Evolutionary conservation across 1,140 invertebrate species (phyloP).

Genomic region (Bombus ignitus): DNA sequence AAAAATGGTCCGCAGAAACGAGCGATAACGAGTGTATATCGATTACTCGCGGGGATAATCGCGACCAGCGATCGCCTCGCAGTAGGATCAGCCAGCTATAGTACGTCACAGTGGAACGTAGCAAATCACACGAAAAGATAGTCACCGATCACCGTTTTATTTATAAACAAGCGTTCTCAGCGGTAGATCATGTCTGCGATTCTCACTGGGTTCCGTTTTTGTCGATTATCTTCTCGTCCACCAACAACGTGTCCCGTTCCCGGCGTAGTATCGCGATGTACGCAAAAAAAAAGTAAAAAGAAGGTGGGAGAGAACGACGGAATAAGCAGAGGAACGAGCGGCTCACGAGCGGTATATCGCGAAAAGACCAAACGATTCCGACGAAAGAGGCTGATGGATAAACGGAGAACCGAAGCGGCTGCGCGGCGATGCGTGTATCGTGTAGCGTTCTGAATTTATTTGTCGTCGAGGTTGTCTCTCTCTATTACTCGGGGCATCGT

Average conservation of each 20-base stretch:
- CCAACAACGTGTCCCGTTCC: background rate
- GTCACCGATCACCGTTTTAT: slow-evolving; percentile 35
- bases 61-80: background rate
- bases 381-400: slow-evolving; percentile 9
- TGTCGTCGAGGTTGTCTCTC: slow-evolving; percentile 44
- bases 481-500: slow-evolving; percentile 28
- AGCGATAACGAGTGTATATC: background rate
- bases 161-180: slow-evolving; percentile 49
- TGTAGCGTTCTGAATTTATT: slow-evolving; percentile 67
- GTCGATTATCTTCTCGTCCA: slow-evolving; percentile 1
- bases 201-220: slow-evolving; percentile 38
- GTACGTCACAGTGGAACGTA: background rate
- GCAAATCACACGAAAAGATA: background rate
- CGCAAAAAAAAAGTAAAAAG: background rate
- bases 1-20: background rate
- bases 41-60: background rate
- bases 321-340: no score
- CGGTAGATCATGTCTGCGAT: slow-evolving; percentile 73
- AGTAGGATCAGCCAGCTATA: background rate
- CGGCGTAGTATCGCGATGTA: background rate
- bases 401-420: slow-evolving; percentile 43
- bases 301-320: background rate
- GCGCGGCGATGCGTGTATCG: slow-evolving; percentile 52
- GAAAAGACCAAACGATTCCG: slow-evolving; percentile 9
- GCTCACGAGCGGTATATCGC: slow-evolving; percentile 3